Evolutionary conservation across 92 coral and sea anemone species (phyloP).

Genomic region (Phenganax marumi): DNA sequence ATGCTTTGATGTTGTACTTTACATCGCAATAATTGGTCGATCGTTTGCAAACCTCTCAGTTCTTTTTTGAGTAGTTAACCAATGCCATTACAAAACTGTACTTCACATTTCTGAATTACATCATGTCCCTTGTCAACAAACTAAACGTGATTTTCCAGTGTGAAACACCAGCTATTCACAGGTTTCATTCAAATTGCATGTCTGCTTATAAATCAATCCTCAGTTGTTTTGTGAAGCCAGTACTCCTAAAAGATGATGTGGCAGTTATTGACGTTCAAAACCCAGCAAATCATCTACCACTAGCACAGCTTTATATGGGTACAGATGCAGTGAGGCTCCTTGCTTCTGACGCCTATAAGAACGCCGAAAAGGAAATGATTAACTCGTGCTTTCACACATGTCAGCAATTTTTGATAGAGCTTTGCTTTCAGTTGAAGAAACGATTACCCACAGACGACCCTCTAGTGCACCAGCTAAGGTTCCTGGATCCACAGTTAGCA

Average conservation of each 20-base stretch:
- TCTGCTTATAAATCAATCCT: conserved; percentile 28
- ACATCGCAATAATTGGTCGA: conserved; percentile 30
- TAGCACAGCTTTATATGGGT: conserved; percentile 26
- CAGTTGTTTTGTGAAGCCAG: conserved; percentile 36
- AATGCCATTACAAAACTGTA: conserved; percentile 31
- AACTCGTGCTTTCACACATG: background rate
- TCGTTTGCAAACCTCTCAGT: conserved; percentile 38
- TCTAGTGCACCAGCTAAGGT: background rate
- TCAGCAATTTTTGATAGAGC: conserved; percentile 11
- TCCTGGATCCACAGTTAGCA: conserved; percentile 4
- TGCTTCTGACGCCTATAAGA: background rate
- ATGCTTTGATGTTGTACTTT: conserved; percentile 39
- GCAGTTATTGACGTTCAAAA: conserved; percentile 1
- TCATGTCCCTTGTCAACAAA: conserved; percentile 30
- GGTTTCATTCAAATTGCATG: conserved; percentile 22
- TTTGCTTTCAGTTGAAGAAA: background rate
- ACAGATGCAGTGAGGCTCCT: conserved; percentile 17
- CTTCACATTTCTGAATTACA: conserved; percentile 31
- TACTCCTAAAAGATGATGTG: conserved; percentile 37
- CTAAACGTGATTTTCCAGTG: conserved; percentile 34
- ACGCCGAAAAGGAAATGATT: background rate
- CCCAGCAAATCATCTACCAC: conserved; percentile 27
- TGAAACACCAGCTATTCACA: conserved; percentile 22
- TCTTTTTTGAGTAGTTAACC: conserved; percentile 26
- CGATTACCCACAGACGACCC: background rate